Base-by-base conservation (phyloP, 2,113 vertebrate genomes). In the Carassius gibelio region DNA sequence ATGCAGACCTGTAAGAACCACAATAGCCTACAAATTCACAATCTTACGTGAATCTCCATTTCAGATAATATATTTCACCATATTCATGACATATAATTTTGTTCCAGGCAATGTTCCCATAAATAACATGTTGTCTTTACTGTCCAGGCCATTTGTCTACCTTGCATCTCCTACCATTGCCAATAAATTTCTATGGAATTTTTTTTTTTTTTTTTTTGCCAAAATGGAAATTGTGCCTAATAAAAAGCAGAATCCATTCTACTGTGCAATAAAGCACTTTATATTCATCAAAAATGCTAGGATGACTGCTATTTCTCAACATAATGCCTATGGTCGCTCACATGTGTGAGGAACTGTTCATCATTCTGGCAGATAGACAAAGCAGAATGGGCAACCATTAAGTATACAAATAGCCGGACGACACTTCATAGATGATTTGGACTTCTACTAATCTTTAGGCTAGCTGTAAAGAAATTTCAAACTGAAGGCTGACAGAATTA, bases 231-330 rank as follows among this genome's bases (percentile, higher is more conserved):
- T 89, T 88, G 84, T 86, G 77, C 90, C 89, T 88, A 88, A 91
- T 85, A 84, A 86, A 76, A 45, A 26, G n/a, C 85, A 75, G 87
- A 92, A 92, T 91, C 85, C 81, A 89, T 90, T 89, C 91, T 82
- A 75, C 82, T 52, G 81, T 84, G 87, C 88, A 88, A 92, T 93
- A 92, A 88, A 91, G 89, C 84, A 87, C 89, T 92, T 90, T 85
- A 88, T 61, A 87, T 91, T 84, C 87, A 81, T 89, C 80, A 89
- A 86, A 88, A 89, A 57, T 66, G 69, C 34, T 38, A 38, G 38
- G 38, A 5, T 7, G 38, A 45, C 82, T 11, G 71, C 50, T 81
- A 83, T 57, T 80, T 42, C 23, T 57, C 50, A 42, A 36, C 81
- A 17, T 79, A 83, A 57, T 72, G 79, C 87, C 75, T 38, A 81